Conservation (phyloP, 2,888 invertebrate species). For the Leptinotarsa peninsularis region DNA sequence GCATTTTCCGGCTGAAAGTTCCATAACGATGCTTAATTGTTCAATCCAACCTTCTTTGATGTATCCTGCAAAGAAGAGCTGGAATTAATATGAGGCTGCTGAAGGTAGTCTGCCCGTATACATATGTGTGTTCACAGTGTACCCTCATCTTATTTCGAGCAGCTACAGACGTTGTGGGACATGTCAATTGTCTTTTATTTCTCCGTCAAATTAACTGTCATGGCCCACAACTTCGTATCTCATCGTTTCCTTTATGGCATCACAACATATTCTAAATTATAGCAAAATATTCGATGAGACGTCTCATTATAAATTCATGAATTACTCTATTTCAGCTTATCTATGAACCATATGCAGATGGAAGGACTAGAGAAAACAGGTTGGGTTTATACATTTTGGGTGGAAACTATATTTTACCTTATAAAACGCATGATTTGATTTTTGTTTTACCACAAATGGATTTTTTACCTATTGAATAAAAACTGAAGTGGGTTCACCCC, state of each 20-base stretch:
- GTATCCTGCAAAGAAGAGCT: background rate
- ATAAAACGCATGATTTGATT: too few relatives aligned
- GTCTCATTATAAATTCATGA: constrained; percentile 36
- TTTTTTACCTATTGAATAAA: too few relatives aligned
- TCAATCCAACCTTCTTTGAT: constrained; percentile 19
- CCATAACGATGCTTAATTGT: constrained; percentile 15
- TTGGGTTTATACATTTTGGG: too few relatives aligned
- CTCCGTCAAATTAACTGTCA: constrained; percentile 22
- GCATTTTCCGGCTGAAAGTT: constrained; percentile 13
- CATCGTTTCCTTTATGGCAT: constrained; percentile 16
- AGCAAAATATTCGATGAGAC: constrained; percentile 32
- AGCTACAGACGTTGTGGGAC: constrained; percentile 1
- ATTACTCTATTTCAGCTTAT: constrained; percentile 22
- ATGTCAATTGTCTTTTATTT: constrained; percentile 23
- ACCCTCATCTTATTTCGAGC: constrained; percentile 17
- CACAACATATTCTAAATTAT: constrained; percentile 35
- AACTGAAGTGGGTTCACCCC: too few relatives aligned
- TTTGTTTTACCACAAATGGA: too few relatives aligned
- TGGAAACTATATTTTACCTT: too few relatives aligned
- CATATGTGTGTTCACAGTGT: constrained; percentile 13
- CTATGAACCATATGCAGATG: too few relatives aligned
- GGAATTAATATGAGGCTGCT: background rate
- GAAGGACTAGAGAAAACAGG: too few relatives aligned
- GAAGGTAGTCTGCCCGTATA: constrained; percentile 5
- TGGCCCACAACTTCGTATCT: constrained; percentile 10